Base-by-base conservation (phyloP, 2,888 invertebrate species). In the Gisinianus flammeolus region DNA sequence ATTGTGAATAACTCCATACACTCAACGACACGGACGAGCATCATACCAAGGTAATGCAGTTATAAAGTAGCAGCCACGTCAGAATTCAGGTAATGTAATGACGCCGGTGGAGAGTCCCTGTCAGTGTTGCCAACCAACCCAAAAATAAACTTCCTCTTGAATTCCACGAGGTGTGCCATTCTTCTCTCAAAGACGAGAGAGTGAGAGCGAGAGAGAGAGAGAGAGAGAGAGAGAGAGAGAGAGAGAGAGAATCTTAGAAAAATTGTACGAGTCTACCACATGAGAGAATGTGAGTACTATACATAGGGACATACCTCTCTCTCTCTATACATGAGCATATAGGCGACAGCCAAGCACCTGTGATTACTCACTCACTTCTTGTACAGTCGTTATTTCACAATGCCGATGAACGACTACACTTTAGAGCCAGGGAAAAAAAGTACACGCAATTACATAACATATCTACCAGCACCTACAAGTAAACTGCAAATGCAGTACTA, bases 351-450 rank as follows among this genome's bases (percentile, higher is more conserved):
- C 66, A 68, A 78, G 83, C 83, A 83, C 83, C 83, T 83, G 83
- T 83, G 83, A 83, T 83, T 83, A 80, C 83, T 83, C 83, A 83
- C 73, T 83, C 81, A 81, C 78, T 79, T 76, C 12, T 10, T 28
- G 62, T 12, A 26, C 26, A 62, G 62, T 62, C 62, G 26, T 62
- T 62, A 62, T 62, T 62, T 62, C 62, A 62, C 62, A 62, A 26
- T 62, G 28, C 62, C 26, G 54, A 54, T 54, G 54, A 54, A 54
- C n/a, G 54, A n/a, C 54, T 54, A n/a, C 16, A 54, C 54, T 54
- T 12, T 19, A 16, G 16, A 44, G 44, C 6, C 16, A 44, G 44
- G 44, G 16, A 44, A 44, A 44, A 44, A 6, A 44, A 44, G 44
- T 10, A 44, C 16, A n/a, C n/a, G n/a, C n/a, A n/a, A n/a, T n/a